phyloP scores from a whole-genome alignment of 23 tunicate genomes.

The Trididemnum miniatum region DNA sequence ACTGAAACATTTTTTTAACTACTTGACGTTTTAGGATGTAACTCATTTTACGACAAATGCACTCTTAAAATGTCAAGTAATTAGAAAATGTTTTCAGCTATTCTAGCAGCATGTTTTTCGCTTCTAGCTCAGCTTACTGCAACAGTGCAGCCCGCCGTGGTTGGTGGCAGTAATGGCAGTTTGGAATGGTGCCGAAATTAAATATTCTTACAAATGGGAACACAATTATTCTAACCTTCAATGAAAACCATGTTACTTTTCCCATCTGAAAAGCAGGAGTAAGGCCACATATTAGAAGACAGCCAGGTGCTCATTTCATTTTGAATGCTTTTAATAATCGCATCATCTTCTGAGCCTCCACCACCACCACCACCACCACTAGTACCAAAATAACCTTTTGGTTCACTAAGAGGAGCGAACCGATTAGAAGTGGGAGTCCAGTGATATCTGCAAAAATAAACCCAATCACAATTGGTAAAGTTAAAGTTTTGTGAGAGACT shows the following conservation, averaged over 20 bases:
- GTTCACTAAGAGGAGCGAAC: slow-evolving; percentile 10
- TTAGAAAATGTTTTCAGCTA: too few species aligned
- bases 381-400: background rate
- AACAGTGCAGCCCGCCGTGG: too few species aligned
- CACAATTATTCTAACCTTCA: slow-evolving; percentile 36
- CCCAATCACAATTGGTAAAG: too few species aligned
- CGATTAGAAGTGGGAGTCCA: slow-evolving; percentile 18
- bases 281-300: slow-evolving; percentile 1
- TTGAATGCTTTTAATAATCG: slow-evolving; percentile 40
- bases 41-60: too few species aligned
- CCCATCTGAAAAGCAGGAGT: slow-evolving; percentile 56
- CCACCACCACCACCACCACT: background rate
- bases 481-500: too few species aligned
- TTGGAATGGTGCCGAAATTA: too few species aligned
- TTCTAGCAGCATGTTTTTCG: too few species aligned
- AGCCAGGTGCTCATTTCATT: slow-evolving; percentile 66
- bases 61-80: too few species aligned
- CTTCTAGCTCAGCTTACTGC: too few species aligned
- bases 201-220: background rate
- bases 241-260: slow-evolving; percentile 34
- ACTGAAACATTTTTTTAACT: too few species aligned
- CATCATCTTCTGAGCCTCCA: slow-evolving; percentile 29
- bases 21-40: too few species aligned
- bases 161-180: too few species aligned
- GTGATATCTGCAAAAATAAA: slow-evolving; percentile 22